These are phyloP conservation scores for Pseudorectes ferrugineus DNA, from an alignment of 2,113 vertebrate species.

Conservation along the genomic window DNA sequence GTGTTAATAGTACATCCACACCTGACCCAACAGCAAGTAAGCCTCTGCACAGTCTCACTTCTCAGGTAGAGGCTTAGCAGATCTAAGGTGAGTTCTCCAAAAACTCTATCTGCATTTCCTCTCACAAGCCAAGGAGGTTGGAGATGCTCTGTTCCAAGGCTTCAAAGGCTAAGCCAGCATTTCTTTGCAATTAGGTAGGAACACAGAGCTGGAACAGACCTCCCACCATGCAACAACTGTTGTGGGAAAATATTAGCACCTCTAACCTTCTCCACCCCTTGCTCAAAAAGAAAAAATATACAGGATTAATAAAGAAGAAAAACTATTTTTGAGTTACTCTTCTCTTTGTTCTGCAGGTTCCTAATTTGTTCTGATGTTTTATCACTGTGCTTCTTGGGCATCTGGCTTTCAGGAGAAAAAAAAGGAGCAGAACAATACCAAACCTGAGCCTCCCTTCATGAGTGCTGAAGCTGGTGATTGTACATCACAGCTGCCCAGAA, in stretches of 20 bases:
- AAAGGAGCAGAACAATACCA: not conserved
- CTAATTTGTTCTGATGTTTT: not conserved
- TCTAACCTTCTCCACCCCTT: not conserved
- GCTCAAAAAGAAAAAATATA: not conserved
- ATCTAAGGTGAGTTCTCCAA: not conserved
- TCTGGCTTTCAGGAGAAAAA: not conserved
- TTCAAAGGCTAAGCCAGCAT: not conserved
- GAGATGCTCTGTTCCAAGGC: not conserved
- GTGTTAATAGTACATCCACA: not conserved
- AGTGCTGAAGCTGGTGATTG: not conserved
- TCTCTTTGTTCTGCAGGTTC: not conserved
- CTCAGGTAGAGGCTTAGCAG: not conserved
- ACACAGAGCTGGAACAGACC: not conserved
- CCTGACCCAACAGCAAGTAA: not conserved
- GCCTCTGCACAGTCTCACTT: not conserved
- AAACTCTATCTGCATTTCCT: not conserved
- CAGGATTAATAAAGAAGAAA: not conserved
- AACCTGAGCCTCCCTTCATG: not conserved
- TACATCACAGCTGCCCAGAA: fast-evolving
- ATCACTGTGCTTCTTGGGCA: not conserved
- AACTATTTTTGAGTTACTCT: not conserved
- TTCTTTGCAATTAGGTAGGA: conserved; percentile 1
- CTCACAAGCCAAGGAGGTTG: not conserved
- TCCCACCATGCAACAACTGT: not conserved
- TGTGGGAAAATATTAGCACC: not conserved